Base-by-base conservation (phyloP, 92 coral and sea anemone species). In the Phenganax marumi region DNA sequence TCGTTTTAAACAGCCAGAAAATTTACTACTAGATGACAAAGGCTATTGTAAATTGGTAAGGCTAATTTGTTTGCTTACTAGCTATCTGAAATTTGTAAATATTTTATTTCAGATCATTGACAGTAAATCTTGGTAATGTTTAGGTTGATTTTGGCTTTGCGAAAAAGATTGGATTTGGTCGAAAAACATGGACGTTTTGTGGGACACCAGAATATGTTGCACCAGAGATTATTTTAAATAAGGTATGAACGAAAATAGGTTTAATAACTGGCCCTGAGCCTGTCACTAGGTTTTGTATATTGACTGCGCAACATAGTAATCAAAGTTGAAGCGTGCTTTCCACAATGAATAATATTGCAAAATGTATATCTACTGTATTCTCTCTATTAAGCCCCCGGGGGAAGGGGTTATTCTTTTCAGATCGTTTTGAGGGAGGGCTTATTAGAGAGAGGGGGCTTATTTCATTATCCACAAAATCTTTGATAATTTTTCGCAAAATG, bases 161-260 rank as follows among this genome's bases (percentile, higher is more conserved):
- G n/a, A 95, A 95, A 88, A 95, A 88, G 88, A 95, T 95, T 84
- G 98, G 97, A 62, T 92, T 87, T 53, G 97, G 97, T 25, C 90
- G 98, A 75, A 95, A 95, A 82, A 95, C 98, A 19, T 95, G 98
- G 98, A 95, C 98, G 69, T 95, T 95, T 79, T 95, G 98, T 86
- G 98, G 98, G 26, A 95, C 98, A 8, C 98, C 98, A 0, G 98
- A 95, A 75, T 95, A 95, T 79, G 98, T 95, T 50, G 98, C 98
- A 9, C 98, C 98, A 43, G 98, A 95, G 85, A 95, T 95, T 81
- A 95, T 95, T 85, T 91, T 95, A 53, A 95, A 95, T 83, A 95
- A 95, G 97, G 98, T 95, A 87, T 49, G 86, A 56, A 26, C 0
- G 14, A 63, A 8, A 8, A 9, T 11, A 18, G 12, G 10, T 10